phyloP scores from a whole-genome alignment of 2,113 vertebrate genomes.

The Pterocles gutturalis region DNA sequence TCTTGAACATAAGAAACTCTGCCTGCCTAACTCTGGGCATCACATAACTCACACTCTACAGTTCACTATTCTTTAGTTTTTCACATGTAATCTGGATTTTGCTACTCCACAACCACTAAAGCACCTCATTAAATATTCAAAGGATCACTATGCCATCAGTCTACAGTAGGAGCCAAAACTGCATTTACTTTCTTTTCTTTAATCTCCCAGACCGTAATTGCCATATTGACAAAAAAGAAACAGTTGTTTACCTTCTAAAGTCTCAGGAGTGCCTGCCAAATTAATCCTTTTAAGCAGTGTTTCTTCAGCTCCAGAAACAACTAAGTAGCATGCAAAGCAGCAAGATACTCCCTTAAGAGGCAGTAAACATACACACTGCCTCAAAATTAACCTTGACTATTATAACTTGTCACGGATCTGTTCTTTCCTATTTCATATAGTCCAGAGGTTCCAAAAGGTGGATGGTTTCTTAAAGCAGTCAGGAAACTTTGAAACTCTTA shows the following conservation, averaged over 20 bases:
- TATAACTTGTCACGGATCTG: neutral
- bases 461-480: neutral
- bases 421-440: neutral
- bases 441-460: neutral
- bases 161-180: conserved; percentile 74
- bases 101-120: conserved; percentile 32
- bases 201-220: conserved; percentile 80
- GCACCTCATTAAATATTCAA: conserved; percentile 65
- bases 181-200: conserved; percentile 79
- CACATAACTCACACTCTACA: neutral
- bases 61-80: neutral
- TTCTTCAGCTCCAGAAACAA: conserved; percentile 75
- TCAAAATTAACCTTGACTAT: conserved; percentile 68
- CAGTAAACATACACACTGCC: conserved; percentile 11
- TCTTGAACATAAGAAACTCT: neutral
- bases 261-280: conserved; percentile 80
- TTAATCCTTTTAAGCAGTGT: conserved; percentile 80
- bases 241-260: conserved; percentile 83
- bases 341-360: conserved; percentile 56
- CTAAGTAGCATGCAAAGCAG: conserved; percentile 74
- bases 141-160: conserved; percentile 63
- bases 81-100: conserved; percentile 45
- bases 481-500: neutral
- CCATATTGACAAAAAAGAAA: conserved; percentile 83
- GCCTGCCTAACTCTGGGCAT: neutral